Evolutionary conservation across 2,113 vertebrate genomes (phyloP).

Genomic region (Paramisgurnus dabryanus): DNA sequence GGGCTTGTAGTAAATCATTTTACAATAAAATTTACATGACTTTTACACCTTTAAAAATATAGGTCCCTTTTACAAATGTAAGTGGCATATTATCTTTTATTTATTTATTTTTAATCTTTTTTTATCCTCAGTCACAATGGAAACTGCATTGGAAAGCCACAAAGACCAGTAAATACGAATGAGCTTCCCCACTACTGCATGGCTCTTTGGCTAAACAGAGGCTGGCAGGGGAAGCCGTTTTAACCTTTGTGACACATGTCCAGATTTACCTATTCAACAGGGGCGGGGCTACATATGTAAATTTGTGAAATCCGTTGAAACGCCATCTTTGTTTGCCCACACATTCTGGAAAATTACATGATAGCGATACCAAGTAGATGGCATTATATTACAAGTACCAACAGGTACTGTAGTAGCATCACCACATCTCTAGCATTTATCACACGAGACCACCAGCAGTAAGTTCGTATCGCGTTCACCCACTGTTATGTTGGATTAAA

Average conservation of each 20-base stretch:
- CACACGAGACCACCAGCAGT: slow-evolving; percentile 17
- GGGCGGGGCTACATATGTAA: neutral
- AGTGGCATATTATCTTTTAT: no score
- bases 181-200: neutral
- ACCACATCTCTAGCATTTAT: neutral
- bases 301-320: neutral
- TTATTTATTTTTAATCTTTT: neutral
- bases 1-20: neutral
- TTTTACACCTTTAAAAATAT: no score
- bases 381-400: neutral
- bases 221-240: neutral
- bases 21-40: no score
- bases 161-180: neutral
- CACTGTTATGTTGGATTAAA: neutral
- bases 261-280: neutral
- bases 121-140: neutral
- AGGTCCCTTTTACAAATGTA: no score
- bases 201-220: neutral
- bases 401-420: neutral
- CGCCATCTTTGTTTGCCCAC: neutral
- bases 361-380: neutral
- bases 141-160: neutral
- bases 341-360: neutral
- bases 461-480: slow-evolving; percentile 29
- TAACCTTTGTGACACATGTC: neutral